Evolutionary conservation across 2,797 vertebrate species (phyloP).

Genomic region (Ispidina picta): DNA sequence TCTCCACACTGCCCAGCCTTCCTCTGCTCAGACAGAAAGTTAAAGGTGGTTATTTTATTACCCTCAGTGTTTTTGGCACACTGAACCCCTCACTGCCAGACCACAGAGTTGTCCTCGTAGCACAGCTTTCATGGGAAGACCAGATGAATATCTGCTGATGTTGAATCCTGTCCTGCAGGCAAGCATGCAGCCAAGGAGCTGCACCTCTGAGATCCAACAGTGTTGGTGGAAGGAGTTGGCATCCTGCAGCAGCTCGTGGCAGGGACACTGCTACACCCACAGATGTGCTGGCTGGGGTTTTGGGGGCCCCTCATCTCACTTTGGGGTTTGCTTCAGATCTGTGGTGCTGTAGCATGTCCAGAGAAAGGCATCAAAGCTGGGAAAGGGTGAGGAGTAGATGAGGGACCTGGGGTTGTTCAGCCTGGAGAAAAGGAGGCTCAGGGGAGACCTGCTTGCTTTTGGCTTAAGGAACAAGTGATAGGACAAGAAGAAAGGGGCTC

Average conservation of each 20-base stretch:
- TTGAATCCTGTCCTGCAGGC: not conserved
- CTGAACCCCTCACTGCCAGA: not conserved
- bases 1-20: not conserved
- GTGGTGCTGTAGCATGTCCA: not conserved
- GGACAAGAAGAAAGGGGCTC: not conserved
- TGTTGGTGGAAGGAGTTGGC: not conserved
- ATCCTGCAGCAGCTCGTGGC: not conserved
- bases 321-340: not conserved
- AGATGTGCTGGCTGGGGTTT: not conserved
- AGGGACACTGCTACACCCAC: not conserved
- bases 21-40: not conserved
- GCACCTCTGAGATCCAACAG: not conserved
- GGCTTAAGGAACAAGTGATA: not conserved
- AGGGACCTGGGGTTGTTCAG: not conserved
- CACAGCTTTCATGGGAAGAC: not conserved
- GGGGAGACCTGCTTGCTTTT: not conserved
- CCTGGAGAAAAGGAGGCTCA: not conserved
- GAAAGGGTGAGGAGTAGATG: not conserved
- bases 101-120: not conserved
- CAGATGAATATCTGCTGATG: not conserved
- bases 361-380: not conserved
- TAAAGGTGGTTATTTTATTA: not conserved
- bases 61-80: accelerated
- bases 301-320: not conserved
- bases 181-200: accelerated